A percentile compares a stretch with the other conserved stretches of the same genome.
phyloP scores from a whole-genome alignment of 2,888 invertebrate genomes.

The Heliconius hortense region DNA sequence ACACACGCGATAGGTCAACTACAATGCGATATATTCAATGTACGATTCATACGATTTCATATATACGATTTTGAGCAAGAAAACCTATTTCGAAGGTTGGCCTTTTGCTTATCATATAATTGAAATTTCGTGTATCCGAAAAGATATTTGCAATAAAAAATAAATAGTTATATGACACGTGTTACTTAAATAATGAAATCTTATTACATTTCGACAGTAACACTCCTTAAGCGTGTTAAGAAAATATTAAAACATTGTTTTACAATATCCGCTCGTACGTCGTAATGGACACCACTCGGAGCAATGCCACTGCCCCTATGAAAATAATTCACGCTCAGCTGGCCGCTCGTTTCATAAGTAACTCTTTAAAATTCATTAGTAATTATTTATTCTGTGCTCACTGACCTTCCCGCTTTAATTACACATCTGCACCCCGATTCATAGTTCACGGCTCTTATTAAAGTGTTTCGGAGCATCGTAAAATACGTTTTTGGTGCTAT shows the following conservation, averaged over 20 bases:
- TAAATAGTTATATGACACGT: conserved; percentile 24
- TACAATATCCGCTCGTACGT: conserved; percentile 60
- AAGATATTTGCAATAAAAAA: conserved; percentile 22
- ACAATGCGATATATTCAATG: background rate
- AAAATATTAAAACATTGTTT: conserved; percentile 46
- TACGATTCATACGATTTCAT: background rate
- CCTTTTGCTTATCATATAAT: conserved; percentile 9
- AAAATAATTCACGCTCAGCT: conserved; percentile 76
- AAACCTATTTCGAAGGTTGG: conserved; percentile 6
- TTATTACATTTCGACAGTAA: conserved; percentile 35
- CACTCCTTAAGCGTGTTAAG: conserved; percentile 38
- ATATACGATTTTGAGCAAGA: background rate
- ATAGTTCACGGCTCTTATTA: conserved; percentile 81
- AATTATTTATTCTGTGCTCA: conserved; percentile 75
- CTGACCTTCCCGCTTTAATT: conserved; percentile 80
- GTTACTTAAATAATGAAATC: conserved; percentile 31
- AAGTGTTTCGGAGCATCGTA: conserved; percentile 67
- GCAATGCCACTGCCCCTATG: conserved; percentile 75
- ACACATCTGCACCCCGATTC: conserved; percentile 65
- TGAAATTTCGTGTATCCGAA: conserved; percentile 5
- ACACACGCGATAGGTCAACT: conserved; percentile 5
- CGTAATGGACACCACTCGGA: conserved; percentile 62
- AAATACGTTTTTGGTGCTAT: conserved; percentile 67
- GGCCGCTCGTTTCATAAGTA: conserved; percentile 73
- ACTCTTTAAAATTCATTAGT: conserved; percentile 73